Percentiles rank a stretch among this genome's conserved stretches.
These are phyloP conservation scores for Litoditis marina DNA, from an alignment of 2,888 invertebrate genomes.

Conservation along the genomic window DNA sequence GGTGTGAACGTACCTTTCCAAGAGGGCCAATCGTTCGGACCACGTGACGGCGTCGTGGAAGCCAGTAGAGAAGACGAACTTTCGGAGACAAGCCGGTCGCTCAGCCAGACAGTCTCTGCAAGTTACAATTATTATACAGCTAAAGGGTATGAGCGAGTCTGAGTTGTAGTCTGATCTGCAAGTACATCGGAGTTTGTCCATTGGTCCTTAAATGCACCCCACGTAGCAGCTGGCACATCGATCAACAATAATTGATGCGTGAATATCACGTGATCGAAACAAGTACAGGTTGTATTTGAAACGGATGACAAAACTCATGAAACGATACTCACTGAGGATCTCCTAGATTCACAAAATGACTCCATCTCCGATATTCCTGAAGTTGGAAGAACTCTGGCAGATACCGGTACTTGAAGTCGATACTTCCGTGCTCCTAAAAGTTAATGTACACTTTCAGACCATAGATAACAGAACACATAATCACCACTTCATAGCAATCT, in stretches of 20 bases:
- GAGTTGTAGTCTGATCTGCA: too few species aligned
- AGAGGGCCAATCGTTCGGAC: conserved; percentile 29
- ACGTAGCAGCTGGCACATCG: too few species aligned
- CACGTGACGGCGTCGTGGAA: conserved; percentile 59
- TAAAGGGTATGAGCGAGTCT: too few species aligned
- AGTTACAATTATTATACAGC: too few species aligned
- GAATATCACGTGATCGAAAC: too few species aligned
- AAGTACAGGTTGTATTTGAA: neutral
- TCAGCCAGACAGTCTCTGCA: conserved; percentile 57
- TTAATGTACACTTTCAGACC: too few species aligned
- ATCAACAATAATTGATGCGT: too few species aligned
- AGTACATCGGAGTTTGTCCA: too few species aligned
- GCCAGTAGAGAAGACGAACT: conserved; percentile 61
- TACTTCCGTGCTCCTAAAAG: conserved; percentile 52
- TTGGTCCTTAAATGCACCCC: too few species aligned
- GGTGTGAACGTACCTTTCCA: conserved; percentile 2
- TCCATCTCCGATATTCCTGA: conserved; percentile 58
- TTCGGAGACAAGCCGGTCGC: conserved; percentile 54
- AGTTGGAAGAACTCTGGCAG: conserved; percentile 58
- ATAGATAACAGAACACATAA: too few species aligned
- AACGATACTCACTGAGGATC: conserved; percentile 42
- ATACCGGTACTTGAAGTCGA: conserved; percentile 60
- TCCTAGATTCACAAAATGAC: conserved; percentile 58
- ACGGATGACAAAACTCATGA: neutral
- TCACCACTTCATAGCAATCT: too few species aligned